Evolutionary conservation across 2,113 vertebrate genomes (phyloP).

Genomic region (Thamnaconus septentrionalis): DNA sequence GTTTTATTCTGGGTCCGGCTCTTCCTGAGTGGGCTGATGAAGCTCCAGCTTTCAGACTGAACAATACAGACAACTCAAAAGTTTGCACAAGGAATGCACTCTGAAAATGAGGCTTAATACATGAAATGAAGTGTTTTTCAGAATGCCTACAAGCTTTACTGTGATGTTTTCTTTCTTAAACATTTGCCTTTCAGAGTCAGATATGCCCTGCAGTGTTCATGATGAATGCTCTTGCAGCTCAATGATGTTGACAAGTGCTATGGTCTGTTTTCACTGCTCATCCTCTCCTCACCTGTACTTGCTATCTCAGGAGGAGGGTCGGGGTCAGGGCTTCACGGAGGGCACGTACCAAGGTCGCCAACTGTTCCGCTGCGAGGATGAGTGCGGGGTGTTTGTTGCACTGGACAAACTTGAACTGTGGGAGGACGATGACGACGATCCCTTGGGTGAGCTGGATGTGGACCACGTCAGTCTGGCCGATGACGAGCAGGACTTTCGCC

Average conservation of each 20-base stretch:
- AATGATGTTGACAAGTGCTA: too few relatives aligned
- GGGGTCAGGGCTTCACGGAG: constrained; percentile 95
- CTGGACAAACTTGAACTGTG: constrained; percentile 94
- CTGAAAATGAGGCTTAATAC: too few relatives aligned
- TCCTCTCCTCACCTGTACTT: constrained; percentile 4
- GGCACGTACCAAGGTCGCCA: constrained; percentile 96
- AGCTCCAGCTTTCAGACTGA: constrained; percentile 29
- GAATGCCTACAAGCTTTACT: too few relatives aligned
- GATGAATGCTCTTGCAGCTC: too few relatives aligned
- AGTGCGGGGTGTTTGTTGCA: constrained; percentile 96
- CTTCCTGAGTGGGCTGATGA: constrained; percentile 50
- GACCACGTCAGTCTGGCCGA: constrained; percentile 85
- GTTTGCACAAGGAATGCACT: too few relatives aligned
- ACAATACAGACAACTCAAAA: background rate
- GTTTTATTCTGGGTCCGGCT: constrained; percentile 28
- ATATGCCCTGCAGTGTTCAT: too few relatives aligned
- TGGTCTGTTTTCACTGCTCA: background rate
- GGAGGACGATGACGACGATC: constrained; percentile 81
- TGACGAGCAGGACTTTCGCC: constrained; percentile 85
- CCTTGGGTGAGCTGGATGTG: constrained; percentile 84
- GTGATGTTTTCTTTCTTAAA: too few relatives aligned
- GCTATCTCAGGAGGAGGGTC: constrained; percentile 88
- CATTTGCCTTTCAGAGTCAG: too few relatives aligned
- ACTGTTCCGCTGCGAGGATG: constrained; percentile 95
- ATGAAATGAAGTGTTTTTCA: too few relatives aligned